These are phyloP conservation scores for Lamprotornis superbus DNA, from an alignment of 2,113 vertebrate genomes.

Conservation along the genomic window DNA sequence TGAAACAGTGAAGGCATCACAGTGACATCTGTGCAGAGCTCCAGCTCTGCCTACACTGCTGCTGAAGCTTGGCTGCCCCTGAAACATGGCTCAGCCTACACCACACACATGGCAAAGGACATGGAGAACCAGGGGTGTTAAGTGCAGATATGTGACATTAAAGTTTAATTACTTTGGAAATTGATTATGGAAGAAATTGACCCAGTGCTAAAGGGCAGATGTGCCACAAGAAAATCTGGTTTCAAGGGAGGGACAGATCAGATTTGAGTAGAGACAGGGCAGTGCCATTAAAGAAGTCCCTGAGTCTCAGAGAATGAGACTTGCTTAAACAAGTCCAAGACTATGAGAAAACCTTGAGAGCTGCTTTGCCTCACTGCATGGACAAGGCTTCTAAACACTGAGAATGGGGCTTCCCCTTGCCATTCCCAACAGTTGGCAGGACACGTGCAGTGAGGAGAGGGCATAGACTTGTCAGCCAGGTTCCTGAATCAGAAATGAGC, in stretches of 20 bases:
- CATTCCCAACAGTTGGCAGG: background rate
- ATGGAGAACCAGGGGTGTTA: background rate
- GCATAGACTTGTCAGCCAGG: background rate
- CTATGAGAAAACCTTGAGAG: background rate
- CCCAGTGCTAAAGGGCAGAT: background rate
- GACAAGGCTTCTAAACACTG: background rate
- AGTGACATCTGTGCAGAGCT: background rate
- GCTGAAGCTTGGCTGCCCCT: background rate
- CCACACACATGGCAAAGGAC: background rate
- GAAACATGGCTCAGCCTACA: background rate
- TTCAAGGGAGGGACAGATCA: background rate
- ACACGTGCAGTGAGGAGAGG: background rate
- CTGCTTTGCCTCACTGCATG: background rate
- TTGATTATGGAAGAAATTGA: constrained; percentile 7
- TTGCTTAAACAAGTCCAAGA: background rate
- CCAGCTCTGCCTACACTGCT: background rate
- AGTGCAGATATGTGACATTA: background rate
- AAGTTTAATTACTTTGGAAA: constrained; percentile 26
- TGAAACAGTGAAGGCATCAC: background rate
- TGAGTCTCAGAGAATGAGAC: background rate
- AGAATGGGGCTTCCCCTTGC: background rate
- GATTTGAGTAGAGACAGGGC: background rate
- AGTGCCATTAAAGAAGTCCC: background rate
- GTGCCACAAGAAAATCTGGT: background rate
- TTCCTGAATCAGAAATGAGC: background rate